These are phyloP conservation scores for Coronaproctus castanopsis DNA, from an alignment of 2,888 invertebrate genomes.

Conservation along the genomic window DNA sequence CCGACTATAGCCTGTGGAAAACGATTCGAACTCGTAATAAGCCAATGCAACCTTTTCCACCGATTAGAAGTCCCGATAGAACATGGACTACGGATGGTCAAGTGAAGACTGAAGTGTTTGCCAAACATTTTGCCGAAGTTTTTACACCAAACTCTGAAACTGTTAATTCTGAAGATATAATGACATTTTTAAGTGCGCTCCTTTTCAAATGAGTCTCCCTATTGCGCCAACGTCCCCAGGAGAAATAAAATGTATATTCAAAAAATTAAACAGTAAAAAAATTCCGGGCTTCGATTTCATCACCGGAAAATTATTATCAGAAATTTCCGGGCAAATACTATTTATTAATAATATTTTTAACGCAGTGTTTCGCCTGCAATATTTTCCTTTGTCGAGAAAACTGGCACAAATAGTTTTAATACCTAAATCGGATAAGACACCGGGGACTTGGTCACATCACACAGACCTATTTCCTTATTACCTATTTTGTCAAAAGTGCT, in stretches of 20 bases:
- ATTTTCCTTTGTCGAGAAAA: background rate
- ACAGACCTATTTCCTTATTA: background rate
- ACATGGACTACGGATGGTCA: no score
- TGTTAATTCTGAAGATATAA: background rate
- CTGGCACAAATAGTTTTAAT: background rate
- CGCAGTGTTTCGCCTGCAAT: background rate
- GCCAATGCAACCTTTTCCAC: no score
- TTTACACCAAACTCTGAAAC: background rate
- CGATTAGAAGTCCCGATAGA: no score
- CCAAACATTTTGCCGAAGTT: background rate
- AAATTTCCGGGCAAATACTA: background rate
- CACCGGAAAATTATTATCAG: background rate
- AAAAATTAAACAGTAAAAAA: background rate
- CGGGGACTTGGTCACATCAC: background rate
- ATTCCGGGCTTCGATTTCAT: background rate
- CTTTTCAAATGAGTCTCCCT: background rate
- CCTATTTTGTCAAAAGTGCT: background rate
- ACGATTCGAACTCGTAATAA: no score
- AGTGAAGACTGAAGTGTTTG: background rate
- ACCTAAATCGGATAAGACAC: background rate
- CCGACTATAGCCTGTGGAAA: no score
- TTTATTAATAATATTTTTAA: background rate
- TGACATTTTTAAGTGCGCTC: background rate
- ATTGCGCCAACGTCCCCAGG: background rate
- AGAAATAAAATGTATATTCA: background rate